Percentiles rank a stretch among this genome's conserved stretches.
Evolutionary conservation across 2,797 vertebrate species (phyloP).

Genomic region (Pipistrellus pygmaeus): DNA sequence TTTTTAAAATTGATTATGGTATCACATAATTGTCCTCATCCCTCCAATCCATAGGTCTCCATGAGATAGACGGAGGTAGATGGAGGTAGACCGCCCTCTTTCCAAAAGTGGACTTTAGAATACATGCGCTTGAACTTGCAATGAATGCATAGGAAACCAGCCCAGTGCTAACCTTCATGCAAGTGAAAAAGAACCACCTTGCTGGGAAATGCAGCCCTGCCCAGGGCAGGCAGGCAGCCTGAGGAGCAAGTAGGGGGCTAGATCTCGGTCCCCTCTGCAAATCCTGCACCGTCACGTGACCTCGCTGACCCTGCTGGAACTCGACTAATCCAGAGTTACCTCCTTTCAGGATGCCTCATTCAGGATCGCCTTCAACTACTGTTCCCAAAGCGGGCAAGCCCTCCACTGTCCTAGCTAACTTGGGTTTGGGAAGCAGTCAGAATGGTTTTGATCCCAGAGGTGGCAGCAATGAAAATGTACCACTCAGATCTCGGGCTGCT

Average conservation of each 20-base stretch:
- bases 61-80: background rate
- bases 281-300: background rate
- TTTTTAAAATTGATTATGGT: too few relatives aligned
- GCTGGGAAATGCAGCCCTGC: background rate
- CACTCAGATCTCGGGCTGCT: background rate
- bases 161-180: background rate
- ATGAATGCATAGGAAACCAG: background rate
- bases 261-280: background rate
- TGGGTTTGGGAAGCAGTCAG: conserved; percentile 5
- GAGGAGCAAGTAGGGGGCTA: background rate
- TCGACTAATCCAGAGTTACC: background rate
- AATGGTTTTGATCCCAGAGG: conserved; percentile 26
- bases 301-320: background rate
- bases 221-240: background rate
- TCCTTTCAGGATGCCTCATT: background rate
- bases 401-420: conserved; percentile 5
- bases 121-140: background rate
- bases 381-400: background rate
- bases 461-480: background rate
- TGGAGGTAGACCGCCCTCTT: background rate
- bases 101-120: background rate
- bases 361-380: background rate
- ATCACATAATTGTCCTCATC: too few relatives aligned
- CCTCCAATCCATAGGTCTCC: background rate
- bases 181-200: background rate